These are phyloP conservation scores for Nettapus auritus DNA, from an alignment of 2,113 vertebrate species.

Conservation along the genomic window DNA sequence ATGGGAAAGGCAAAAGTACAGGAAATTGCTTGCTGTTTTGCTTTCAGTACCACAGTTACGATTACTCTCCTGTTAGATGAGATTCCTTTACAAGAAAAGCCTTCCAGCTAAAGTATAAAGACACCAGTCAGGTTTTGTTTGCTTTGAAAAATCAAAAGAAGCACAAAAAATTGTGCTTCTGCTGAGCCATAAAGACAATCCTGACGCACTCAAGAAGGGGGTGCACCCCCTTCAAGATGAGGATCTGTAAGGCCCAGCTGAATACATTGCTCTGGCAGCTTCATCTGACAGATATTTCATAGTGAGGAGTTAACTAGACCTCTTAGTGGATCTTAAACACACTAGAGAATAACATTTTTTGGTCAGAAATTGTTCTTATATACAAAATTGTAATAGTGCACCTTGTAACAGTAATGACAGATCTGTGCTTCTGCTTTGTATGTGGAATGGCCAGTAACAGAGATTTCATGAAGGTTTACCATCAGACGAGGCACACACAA, in stretches of 20 bases:
- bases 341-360: neutral
- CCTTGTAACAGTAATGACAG: neutral
- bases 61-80: slow-evolving; percentile 44
- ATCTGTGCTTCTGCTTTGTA: neutral
- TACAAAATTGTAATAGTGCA: neutral
- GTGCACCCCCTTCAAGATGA: neutral
- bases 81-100: slow-evolving; percentile 44
- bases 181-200: neutral
- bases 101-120: slow-evolving; percentile 50
- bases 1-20: slow-evolving; percentile 46
- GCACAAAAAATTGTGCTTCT: neutral
- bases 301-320: neutral
- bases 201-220: neutral
- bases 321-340: neutral
- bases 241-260: neutral
- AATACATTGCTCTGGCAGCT: neutral
- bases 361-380: neutral
- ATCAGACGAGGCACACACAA: neutral
- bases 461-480: neutral
- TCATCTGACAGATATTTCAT: neutral
- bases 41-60: neutral
- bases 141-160: slow-evolving; percentile 1
- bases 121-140: neutral
- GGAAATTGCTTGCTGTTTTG: slow-evolving; percentile 53
- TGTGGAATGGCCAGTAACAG: neutral